Conservation (phyloP, 2,797 vertebrate genomes). For the Podargus strigoides region DNA sequence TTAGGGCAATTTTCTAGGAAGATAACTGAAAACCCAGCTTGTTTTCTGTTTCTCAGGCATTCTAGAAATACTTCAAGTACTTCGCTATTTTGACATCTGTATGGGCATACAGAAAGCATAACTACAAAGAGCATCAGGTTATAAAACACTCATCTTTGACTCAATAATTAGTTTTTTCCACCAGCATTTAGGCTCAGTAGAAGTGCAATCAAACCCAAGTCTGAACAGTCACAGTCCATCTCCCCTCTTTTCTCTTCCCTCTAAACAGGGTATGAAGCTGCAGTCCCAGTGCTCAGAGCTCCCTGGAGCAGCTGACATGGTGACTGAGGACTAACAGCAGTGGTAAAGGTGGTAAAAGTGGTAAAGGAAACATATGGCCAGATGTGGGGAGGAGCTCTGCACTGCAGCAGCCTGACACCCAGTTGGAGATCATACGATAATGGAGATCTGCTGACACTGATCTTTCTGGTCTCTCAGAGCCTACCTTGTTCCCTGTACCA, state of each 20-base stretch:
- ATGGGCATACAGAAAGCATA: neutral
- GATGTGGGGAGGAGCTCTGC: neutral
- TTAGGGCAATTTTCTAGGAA: neutral
- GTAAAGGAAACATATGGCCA: constrained; percentile 1
- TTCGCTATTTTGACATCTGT: neutral
- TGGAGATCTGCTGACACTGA: neutral
- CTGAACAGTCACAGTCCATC: neutral
- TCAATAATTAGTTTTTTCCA: neutral
- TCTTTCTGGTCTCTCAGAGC: neutral
- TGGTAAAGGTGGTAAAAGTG: neutral
- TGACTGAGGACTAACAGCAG: neutral
- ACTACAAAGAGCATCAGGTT: neutral
- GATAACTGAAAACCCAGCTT: neutral
- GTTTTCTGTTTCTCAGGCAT: neutral
- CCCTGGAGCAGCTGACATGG: neutral
- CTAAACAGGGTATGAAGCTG: neutral
- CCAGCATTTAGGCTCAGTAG: neutral
- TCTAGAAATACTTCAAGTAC: neutral
- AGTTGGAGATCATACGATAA: neutral
- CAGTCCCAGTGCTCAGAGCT: neutral
- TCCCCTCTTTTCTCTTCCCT: neutral
- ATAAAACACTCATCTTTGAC: neutral
- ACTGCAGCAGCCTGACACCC: neutral
- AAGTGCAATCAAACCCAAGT: neutral
- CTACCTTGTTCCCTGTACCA: neutral